A percentile compares a stretch with the other conserved stretches of the same genome.
These are phyloP conservation scores for Polydrusus pterygomalis DNA, from an alignment of 2,888 invertebrate species.

Conservation along the genomic window DNA sequence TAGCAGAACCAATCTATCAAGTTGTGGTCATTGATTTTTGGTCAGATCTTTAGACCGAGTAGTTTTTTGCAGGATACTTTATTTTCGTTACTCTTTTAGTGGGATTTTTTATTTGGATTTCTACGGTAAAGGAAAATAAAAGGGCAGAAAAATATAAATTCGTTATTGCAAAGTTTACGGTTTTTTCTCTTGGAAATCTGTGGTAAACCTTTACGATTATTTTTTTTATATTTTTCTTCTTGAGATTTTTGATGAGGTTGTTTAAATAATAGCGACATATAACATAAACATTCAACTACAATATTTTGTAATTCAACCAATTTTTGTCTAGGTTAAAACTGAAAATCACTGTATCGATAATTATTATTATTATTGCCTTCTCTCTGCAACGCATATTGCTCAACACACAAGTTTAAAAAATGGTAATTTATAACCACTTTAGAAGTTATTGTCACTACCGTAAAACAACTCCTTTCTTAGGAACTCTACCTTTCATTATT, in stretches of 20 bases:
- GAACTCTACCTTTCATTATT: too few species aligned
- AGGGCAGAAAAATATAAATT: neutral
- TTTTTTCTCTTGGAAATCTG: neutral
- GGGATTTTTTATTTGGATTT: neutral
- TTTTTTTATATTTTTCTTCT: neutral
- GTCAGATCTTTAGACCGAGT: constrained; percentile 5
- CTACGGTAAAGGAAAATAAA: neutral
- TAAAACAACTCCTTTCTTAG: too few species aligned
- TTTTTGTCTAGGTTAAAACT: too few species aligned
- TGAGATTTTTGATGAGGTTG: neutral
- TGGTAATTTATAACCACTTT: too few species aligned
- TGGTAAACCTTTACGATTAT: neutral
- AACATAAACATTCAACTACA: neutral
- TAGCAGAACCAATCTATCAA: constrained; percentile 17
- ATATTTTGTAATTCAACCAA: too few species aligned
- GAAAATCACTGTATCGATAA: too few species aligned
- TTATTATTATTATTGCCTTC: too few species aligned
- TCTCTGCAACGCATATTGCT: too few species aligned
- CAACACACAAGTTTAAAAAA: too few species aligned
- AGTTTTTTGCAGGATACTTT: constrained; percentile 14
- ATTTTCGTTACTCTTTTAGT: constrained; percentile 14
- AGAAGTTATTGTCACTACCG: too few species aligned
- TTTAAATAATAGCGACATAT: neutral
- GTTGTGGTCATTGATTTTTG: constrained; percentile 20
- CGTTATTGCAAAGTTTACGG: neutral